These are phyloP conservation scores for Neodiprion pinetum DNA, from an alignment of 1,140 invertebrate genomes.

Conservation along the genomic window DNA sequence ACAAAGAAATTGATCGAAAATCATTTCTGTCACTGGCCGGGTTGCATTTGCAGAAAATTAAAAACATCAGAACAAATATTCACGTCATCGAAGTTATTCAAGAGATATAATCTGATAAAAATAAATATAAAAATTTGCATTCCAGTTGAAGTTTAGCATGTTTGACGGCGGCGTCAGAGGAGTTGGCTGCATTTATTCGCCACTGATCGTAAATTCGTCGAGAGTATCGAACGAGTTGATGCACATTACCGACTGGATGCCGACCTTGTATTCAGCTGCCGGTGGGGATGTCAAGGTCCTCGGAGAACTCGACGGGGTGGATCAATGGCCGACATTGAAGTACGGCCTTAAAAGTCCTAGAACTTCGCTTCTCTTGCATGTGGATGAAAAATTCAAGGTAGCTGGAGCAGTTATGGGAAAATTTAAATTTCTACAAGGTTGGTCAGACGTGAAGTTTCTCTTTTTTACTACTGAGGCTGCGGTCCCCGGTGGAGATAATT, in stretches of 20 bases:
- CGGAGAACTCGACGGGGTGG: conserved; percentile 54
- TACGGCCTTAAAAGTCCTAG: conserved; percentile 3
- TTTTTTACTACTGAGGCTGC: background rate
- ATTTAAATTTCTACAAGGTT: conserved; percentile 50
- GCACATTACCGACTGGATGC: conserved; percentile 79
- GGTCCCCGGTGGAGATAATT: too few species aligned
- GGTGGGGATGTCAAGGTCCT: conserved; percentile 57
- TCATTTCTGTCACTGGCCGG: too few species aligned
- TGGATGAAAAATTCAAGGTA: conserved; percentile 34
- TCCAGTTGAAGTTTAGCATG: conserved; percentile 54
- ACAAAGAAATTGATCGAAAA: too few species aligned
- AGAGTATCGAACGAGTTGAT: conserved; percentile 68
- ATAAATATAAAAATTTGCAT: conserved; percentile 6
- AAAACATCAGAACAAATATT: too few species aligned
- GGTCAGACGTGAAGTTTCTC: background rate
- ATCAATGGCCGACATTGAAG: conserved; percentile 60
- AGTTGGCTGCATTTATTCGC: conserved; percentile 67
- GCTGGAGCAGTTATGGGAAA: conserved; percentile 38
- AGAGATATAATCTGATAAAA: too few species aligned
- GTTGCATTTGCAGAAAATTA: too few species aligned
- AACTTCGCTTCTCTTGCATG: conserved; percentile 44
- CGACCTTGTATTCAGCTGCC: conserved; percentile 67
- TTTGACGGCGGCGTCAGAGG: conserved; percentile 75
- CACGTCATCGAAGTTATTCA: too few species aligned
- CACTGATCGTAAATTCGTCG: conserved; percentile 57